These are phyloP conservation scores for Cryptophagus acutangulus DNA, from an alignment of 2,888 invertebrate genomes.

Conservation along the genomic window DNA sequence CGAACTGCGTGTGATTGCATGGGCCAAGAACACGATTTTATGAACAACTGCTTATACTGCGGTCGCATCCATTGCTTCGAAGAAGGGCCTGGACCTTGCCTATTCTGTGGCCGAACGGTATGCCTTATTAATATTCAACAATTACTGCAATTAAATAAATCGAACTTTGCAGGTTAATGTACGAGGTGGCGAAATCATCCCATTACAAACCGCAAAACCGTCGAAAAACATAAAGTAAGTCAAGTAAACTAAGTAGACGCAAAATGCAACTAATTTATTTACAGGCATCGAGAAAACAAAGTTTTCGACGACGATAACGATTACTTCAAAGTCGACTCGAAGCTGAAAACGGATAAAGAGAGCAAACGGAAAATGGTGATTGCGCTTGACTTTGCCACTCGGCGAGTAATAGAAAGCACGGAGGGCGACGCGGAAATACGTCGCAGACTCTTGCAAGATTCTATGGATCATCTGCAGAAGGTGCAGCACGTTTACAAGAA, in stretches of 20 bases:
- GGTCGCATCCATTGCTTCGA: conserved; percentile 93
- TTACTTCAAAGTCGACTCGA: conserved; percentile 78
- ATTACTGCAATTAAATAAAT: no score
- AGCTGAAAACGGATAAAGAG: conserved; percentile 47
- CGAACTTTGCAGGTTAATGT: no score
- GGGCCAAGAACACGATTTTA: conserved; percentile 79
- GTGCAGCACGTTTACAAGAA: conserved; percentile 36
- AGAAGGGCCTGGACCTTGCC: conserved; percentile 95
- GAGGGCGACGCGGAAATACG: conserved; percentile 37
- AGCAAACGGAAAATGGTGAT: conserved; percentile 41
- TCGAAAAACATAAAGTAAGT: conserved; percentile 2
- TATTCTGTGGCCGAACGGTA: conserved; percentile 86
- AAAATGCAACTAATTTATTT: background rate
- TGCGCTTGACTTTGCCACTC: conserved; percentile 44
- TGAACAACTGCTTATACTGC: conserved; percentile 91
- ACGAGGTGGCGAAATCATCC: background rate
- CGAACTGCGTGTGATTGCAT: conserved; percentile 88
- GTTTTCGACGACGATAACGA: conserved; percentile 94
- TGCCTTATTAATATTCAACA: no score
- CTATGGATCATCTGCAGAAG: conserved; percentile 37
- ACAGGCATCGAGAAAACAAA: conserved; percentile 52
- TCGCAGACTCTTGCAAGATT: conserved; percentile 33
- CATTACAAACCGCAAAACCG: background rate
- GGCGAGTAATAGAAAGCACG: conserved; percentile 37
- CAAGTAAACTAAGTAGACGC: background rate